Evolutionary conservation across 2,888 invertebrate genomes (phyloP).

Genomic region (Acrobasis consociella): DNA sequence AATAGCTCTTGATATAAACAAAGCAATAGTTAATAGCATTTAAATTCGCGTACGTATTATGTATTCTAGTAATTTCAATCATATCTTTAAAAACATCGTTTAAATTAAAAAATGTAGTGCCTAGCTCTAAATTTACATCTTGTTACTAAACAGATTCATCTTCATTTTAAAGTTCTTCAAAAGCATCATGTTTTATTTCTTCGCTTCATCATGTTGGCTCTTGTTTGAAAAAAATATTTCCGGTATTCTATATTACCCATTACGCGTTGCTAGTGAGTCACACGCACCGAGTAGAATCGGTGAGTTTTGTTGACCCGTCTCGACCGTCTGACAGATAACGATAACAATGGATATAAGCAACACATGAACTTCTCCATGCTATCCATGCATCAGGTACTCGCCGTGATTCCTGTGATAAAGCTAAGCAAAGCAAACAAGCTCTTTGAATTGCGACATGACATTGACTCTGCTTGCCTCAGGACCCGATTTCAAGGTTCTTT

Average conservation of each 20-base stretch:
- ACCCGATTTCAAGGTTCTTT: constrained; percentile 3
- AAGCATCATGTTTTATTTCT: neutral
- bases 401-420: neutral
- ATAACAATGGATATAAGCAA: constrained; percentile 14
- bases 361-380: neutral
- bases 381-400: too few relatives aligned
- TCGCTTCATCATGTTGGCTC: neutral
- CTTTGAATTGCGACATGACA: constrained; percentile 7
- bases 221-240: neutral
- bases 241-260: constrained; percentile 1
- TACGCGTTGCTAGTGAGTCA: constrained; percentile 16
- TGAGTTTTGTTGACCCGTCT: constrained; percentile 16
- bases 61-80: neutral
- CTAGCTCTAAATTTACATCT: too few relatives aligned
- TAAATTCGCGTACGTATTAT: neutral
- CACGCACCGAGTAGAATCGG: constrained; percentile 1
- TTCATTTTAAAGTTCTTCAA: neutral
- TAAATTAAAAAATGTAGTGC: too few relatives aligned
- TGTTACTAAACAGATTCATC: too few relatives aligned
- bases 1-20: neutral
- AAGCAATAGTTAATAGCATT: neutral
- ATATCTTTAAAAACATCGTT: neutral
- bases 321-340: neutral
- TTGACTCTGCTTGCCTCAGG: neutral
- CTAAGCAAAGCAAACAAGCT: neutral